phyloP scores from a whole-genome alignment of 2,797 vertebrate species.

The Spondyliosoma cantharus region DNA sequence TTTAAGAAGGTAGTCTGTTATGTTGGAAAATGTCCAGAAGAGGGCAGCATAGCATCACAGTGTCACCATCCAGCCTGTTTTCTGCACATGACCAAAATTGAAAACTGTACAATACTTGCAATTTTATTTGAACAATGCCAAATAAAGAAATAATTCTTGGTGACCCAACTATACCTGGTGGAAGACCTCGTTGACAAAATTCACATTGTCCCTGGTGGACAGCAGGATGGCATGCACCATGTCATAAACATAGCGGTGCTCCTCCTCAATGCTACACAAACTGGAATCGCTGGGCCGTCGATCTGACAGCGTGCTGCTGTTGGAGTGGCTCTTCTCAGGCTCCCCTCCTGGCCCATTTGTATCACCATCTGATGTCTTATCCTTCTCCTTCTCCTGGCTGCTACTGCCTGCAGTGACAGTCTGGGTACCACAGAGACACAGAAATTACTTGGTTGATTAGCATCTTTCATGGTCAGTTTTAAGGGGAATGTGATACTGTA shows the following conservation, averaged over 20 bases:
- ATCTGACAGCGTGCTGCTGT: constrained; percentile 93
- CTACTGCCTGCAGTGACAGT: constrained; percentile 88
- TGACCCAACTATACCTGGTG: constrained; percentile 86
- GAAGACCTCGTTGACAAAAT: constrained; percentile 99
- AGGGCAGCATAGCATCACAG: constrained; percentile 66
- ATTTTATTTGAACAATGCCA: not conserved
- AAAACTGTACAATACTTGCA: not conserved
- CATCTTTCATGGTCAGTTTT: constrained; percentile 9
- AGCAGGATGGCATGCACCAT: constrained; percentile 96
- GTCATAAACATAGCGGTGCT: constrained; percentile 91
- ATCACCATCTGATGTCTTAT: constrained; percentile 87
- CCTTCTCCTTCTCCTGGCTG: constrained; percentile 87
- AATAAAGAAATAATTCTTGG: not conserved
- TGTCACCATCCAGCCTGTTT: not conserved
- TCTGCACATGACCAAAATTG: not conserved
- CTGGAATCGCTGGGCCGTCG: constrained; percentile 92
- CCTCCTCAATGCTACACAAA: constrained; percentile 96
- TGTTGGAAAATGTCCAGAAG: constrained; percentile 64
- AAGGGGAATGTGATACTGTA: constrained; percentile 1
- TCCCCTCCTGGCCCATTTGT: constrained; percentile 76
- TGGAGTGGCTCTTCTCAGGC: constrained; percentile 91
- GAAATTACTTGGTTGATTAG: not conserved
- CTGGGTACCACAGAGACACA: constrained; percentile 67
- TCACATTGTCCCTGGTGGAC: constrained; percentile 95
- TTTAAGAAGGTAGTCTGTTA: not conserved